phyloP scores from a whole-genome alignment of 1,140 invertebrate genomes.

The Musca vetustissima region DNA sequence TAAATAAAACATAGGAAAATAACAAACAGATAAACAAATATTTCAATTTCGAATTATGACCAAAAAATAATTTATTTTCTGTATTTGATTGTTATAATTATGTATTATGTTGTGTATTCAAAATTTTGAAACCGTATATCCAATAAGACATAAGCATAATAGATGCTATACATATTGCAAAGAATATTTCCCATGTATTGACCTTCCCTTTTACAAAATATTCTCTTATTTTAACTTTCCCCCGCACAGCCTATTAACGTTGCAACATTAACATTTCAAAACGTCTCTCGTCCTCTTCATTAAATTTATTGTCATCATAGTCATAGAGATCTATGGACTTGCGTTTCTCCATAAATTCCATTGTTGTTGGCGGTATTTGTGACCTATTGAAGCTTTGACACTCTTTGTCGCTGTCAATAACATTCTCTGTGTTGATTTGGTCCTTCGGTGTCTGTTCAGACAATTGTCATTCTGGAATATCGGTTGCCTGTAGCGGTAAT shows the following conservation, averaged over 20 bases:
- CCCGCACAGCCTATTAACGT: background rate
- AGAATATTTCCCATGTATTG: no score
- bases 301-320: conserved; percentile 30
- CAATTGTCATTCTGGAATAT: conserved; percentile 28
- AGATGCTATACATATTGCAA: background rate
- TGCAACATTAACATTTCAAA: conserved; percentile 19
- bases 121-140: conserved; percentile 19
- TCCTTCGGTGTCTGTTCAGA: background rate
- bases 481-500: background rate
- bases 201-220: no score
- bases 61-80: no score
- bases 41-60: no score
- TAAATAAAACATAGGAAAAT: no score
- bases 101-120: background rate
- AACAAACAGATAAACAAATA: no score
- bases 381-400: background rate
- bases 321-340: conserved; percentile 24
- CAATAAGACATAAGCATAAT: background rate
- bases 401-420: no score
- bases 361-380: background rate
- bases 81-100: background rate
- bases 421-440: no score
- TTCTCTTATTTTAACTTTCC: background rate
- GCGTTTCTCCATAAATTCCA: conserved; percentile 21
- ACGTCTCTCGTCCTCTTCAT: conserved; percentile 24